Percentiles rank a stretch among this genome's conserved stretches.
phyloP scores from a whole-genome alignment of 2,888 invertebrate genomes.

The Timema podura region DNA sequence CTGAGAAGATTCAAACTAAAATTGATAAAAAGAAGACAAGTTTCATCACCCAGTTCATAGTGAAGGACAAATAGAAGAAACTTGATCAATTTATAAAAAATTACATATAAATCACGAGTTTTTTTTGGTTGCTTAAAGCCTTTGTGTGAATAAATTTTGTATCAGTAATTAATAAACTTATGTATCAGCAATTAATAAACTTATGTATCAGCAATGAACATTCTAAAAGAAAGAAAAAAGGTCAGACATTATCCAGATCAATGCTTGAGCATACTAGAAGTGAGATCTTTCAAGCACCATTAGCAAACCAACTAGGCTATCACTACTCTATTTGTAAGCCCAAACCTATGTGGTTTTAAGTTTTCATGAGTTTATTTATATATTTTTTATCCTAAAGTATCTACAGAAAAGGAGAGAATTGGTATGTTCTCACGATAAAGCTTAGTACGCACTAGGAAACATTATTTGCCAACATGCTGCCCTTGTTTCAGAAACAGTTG shows the following conservation, averaged over 20 bases:
- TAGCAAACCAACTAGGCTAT: background rate
- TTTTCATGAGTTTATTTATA: too few relatives aligned
- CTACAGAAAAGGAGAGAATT: too few relatives aligned
- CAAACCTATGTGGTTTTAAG: too few relatives aligned
- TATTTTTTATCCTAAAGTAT: too few relatives aligned
- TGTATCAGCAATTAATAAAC: background rate
- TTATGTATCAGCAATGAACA: too few relatives aligned
- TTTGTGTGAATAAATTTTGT: constrained; percentile 19
- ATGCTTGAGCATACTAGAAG: background rate
- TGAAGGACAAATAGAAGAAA: background rate
- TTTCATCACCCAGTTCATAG: background rate
- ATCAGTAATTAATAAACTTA: constrained; percentile 13
- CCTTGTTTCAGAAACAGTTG: too few relatives aligned
- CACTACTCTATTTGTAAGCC: background rate
- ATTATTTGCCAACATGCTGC: too few relatives aligned
- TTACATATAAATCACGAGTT: background rate
- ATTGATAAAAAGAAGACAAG: constrained; percentile 13
- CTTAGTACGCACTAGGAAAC: too few relatives aligned
- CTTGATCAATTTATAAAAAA: background rate
- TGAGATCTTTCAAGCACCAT: constrained; percentile 26
- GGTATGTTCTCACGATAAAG: too few relatives aligned
- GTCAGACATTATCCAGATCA: background rate
- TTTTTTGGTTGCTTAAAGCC: background rate
- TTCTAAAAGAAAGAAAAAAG: background rate
- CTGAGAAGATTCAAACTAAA: constrained; percentile 15